Conservation (phyloP, 2,113 vertebrate genomes). For the Pseudolaguvia tuberculata region DNA sequence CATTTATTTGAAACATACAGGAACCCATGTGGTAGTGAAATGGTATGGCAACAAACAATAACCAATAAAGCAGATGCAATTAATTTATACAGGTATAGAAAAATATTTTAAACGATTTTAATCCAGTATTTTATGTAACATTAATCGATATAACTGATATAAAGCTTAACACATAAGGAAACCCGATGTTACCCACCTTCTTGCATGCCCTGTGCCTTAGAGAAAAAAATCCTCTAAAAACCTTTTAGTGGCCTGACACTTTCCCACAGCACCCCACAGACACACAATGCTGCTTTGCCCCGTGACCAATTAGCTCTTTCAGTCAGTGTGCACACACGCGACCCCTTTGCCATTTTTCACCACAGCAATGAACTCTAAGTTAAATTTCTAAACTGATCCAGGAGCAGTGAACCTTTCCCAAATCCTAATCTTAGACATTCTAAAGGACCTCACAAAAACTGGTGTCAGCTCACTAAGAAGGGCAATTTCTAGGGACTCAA, state of each 20-base stretch:
- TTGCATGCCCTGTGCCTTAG: constrained; percentile 64
- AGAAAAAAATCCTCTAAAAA: constrained; percentile 66
- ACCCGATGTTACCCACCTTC: constrained; percentile 72
- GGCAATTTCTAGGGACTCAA: constrained; percentile 25
- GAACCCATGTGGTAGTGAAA: background rate
- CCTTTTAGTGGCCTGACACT: constrained; percentile 75
- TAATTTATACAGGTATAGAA: background rate
- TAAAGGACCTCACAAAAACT: background rate
- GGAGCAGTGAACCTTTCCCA: constrained; percentile 13
- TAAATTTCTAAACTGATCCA: constrained; percentile 17
- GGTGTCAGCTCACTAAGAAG: constrained; percentile 52
- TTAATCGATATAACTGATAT: constrained; percentile 53
- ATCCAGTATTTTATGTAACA: background rate
- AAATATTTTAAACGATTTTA: background rate
- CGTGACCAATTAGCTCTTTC: constrained; percentile 91
- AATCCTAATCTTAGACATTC: background rate
- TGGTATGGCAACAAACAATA: too few species aligned
- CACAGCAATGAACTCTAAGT: constrained; percentile 82
- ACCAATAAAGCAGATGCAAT: background rate
- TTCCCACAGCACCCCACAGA: constrained; percentile 74
- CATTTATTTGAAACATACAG: background rate
- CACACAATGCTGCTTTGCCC: constrained; percentile 81
- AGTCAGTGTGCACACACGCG: constrained; percentile 92
- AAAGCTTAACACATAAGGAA: constrained; percentile 78
- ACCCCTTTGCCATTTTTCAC: constrained; percentile 96